Evolutionary conservation across 1,140 invertebrate species (phyloP), one percentile per base, ranked within the genome.

Genomic region (Hyles vespertilio): DNA sequence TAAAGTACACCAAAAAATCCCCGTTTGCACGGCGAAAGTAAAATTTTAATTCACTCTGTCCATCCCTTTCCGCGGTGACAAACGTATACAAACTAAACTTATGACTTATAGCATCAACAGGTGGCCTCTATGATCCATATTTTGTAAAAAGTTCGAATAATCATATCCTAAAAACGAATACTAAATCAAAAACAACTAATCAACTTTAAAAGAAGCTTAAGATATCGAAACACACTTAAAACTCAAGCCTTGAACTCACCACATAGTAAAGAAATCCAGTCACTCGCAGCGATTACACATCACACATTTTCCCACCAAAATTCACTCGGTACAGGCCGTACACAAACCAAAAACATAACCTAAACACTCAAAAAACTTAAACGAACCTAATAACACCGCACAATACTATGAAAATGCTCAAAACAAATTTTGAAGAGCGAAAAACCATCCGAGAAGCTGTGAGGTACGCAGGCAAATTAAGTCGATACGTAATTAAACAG

Each of bases 401-500:
- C 51, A 53, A 34, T 34, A 11, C 8, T 33, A n/a, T n/a, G 22
- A 50, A 56, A 67, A 33, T 36, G 7, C n/a, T 50, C 45, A 44
- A 60, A 59, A 53, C 32, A 12, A 45, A 33, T 34, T n/a, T 32
- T 12, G 9, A 47, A 53, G n/a, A 36, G 46, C 9, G 2, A n/a
- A 55, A 63, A 63, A 51, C 47, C 32, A 40, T 33, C 5, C 43
- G 32, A n/a, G 70, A 74, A 70, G 68, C 76, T 71, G 66, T 74
- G 74, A 67, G 74, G 64, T 68, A 76, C 77, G 80, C 70, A 74
- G 74, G 84, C 81, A 87, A 89, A 89, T 89, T 89, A 89, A 89
- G 87, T 89, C 87, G 78, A 89, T 89, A 89, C 86, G 83, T 89
- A 89, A 89, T 89, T 89, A 89, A 89, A 89, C 80, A 75, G 74